These are phyloP conservation scores for Anoplophora glabripennis DNA, from an alignment of 1,140 invertebrate species.

Conservation along the genomic window DNA sequence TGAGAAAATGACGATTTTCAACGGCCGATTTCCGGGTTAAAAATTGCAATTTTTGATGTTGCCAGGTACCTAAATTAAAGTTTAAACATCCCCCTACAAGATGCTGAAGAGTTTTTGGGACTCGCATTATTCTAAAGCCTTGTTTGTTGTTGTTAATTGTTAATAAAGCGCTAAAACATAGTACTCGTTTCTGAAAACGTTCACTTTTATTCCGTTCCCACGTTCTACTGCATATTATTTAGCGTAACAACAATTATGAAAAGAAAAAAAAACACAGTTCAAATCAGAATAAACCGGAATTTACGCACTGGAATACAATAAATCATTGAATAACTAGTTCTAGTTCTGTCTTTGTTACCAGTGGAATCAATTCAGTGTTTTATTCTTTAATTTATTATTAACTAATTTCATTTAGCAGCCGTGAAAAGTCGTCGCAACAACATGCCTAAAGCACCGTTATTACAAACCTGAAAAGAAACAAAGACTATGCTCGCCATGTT, in stretches of 20 bases:
- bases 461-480: neutral
- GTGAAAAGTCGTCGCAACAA: neutral
- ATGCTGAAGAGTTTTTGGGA: no score
- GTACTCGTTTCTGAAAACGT: neutral
- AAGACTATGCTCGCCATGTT: neutral
- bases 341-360: neutral
- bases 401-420: neutral
- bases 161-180: no score
- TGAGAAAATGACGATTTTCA: no score
- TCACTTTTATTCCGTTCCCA: constrained; percentile 1
- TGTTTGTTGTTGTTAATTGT: no score
- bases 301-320: neutral
- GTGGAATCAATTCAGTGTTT: neutral
- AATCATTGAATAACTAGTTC: constrained; percentile 1
- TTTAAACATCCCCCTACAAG: no score
- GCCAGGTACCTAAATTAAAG: no score
- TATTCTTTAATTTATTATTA: neutral
- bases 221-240: neutral
- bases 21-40: no score
- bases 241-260: constrained; percentile 2
- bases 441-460: neutral
- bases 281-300: neutral
- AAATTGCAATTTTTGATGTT: no score
- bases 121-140: no score
- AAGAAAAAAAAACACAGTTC: neutral